Evolutionary conservation across 1,140 invertebrate species (phyloP).

Genomic region (Camponotus floridanus): DNA sequence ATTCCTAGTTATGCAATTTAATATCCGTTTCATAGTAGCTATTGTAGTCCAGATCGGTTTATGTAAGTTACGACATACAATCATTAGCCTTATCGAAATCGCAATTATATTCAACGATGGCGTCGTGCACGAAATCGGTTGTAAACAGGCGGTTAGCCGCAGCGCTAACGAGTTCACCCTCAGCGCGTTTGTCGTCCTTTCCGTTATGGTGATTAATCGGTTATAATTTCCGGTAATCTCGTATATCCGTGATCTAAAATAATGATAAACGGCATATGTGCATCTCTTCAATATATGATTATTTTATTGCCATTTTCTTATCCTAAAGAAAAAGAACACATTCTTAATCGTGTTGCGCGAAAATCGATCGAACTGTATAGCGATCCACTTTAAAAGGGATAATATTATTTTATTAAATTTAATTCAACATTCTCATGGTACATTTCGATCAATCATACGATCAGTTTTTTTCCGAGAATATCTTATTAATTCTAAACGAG

Average conservation of each 20-base stretch:
- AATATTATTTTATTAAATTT: slow-evolving; percentile 22
- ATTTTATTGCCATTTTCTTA: neutral
- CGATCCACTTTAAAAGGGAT: neutral
- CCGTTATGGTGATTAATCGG: slow-evolving; percentile 66
- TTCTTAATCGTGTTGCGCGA: neutral
- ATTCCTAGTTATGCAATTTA: neutral
- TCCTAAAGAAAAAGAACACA: too few species aligned
- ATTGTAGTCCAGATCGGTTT: slow-evolving; percentile 6
- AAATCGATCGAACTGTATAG: neutral
- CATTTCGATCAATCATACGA: neutral
- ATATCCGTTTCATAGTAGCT: neutral
- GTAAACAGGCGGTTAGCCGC: slow-evolving; percentile 72
- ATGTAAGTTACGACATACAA: slow-evolving; percentile 31
- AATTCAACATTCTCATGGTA: neutral
- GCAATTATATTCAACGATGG: slow-evolving; percentile 56
- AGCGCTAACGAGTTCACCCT: slow-evolving; percentile 72
- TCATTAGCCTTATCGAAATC: slow-evolving; percentile 65
- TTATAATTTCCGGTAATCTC: slow-evolving; percentile 67
- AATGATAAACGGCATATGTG: neutral
- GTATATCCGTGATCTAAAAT: slow-evolving; percentile 55
- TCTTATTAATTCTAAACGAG: neutral
- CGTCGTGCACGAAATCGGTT: slow-evolving; percentile 61
- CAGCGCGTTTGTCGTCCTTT: slow-evolving; percentile 59
- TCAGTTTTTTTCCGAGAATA: neutral
- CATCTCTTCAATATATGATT: neutral